Conservation (phyloP, 2,113 vertebrate species). For the Passer domesticus region DNA sequence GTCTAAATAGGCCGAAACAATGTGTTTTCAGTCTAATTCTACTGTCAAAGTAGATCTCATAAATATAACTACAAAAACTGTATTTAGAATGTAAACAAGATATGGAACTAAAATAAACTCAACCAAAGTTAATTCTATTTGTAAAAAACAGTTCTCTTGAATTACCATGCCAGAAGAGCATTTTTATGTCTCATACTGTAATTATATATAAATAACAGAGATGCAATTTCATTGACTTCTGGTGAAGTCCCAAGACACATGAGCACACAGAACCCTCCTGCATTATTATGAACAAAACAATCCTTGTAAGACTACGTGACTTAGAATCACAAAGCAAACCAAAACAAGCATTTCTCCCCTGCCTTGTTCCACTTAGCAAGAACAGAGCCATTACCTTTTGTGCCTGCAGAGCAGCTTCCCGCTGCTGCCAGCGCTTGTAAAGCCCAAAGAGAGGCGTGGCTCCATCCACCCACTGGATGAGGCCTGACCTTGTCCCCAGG, state of each 20-base stretch:
- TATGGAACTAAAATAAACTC: neutral
- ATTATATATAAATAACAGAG: neutral
- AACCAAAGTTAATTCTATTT: neutral
- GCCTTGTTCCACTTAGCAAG: neutral
- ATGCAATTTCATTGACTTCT: neutral
- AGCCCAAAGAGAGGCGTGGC: constrained; percentile 96
- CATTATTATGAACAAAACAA: neutral
- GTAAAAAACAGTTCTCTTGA: neutral
- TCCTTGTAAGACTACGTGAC: rapidly evolving
- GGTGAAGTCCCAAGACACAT: neutral
- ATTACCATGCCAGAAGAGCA: neutral
- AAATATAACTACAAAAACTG: neutral
- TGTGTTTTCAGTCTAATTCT: neutral
- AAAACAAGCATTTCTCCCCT: neutral
- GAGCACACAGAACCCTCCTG: neutral
- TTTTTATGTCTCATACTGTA: neutral
- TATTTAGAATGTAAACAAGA: neutral
- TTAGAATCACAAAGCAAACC: neutral
- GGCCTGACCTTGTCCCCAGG: constrained; percentile 91
- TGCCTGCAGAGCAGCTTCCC: constrained; percentile 89
- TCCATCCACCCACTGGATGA: constrained; percentile 99
- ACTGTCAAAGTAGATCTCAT: neutral
- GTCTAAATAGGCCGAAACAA: neutral
- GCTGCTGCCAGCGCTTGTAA: constrained; percentile 97
- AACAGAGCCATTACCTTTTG: constrained; percentile 82